These are phyloP conservation scores for Fissipunctia ypsillon DNA, from an alignment of 2,888 invertebrate species.

Conservation along the genomic window DNA sequence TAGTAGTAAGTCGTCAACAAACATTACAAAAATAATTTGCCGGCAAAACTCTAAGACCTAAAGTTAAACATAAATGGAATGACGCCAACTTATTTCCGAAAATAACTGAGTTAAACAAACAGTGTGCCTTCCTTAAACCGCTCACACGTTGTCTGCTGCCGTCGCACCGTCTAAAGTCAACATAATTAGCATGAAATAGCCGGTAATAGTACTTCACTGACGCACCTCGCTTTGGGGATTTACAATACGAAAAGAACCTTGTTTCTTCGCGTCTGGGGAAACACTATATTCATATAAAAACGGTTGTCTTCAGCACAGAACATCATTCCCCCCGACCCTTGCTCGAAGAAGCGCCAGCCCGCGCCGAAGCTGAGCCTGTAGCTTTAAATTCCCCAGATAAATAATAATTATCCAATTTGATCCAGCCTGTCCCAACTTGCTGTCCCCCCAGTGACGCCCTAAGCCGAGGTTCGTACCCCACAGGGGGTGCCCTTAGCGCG, in stretches of 20 bases:
- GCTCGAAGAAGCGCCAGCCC: too few species aligned
- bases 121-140: slow-evolving; percentile 26
- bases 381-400: too few species aligned
- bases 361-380: too few species aligned
- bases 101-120: slow-evolving; percentile 44
- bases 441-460: too few species aligned
- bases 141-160: slow-evolving; percentile 17
- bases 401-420: too few species aligned
- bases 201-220: slow-evolving; percentile 35
- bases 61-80: slow-evolving; percentile 42
- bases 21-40: slow-evolving; percentile 25
- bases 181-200: slow-evolving; percentile 38
- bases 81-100: slow-evolving; percentile 47
- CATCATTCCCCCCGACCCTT: too few species aligned
- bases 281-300: slow-evolving; percentile 59
- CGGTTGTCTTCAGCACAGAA: slow-evolving; percentile 18
- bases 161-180: slow-evolving; percentile 32
- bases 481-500: too few species aligned
- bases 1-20: slow-evolving; percentile 20
- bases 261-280: slow-evolving; percentile 47
- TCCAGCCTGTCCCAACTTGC: too few species aligned
- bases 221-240: slow-evolving; percentile 59
- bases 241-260: slow-evolving; percentile 53
- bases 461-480: too few species aligned
- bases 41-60: slow-evolving; percentile 35